A percentile compares a stretch with the other conserved stretches of the same genome.
phyloP scores from a whole-genome alignment of 2,888 invertebrate species.

The Nudaria mundana region DNA sequence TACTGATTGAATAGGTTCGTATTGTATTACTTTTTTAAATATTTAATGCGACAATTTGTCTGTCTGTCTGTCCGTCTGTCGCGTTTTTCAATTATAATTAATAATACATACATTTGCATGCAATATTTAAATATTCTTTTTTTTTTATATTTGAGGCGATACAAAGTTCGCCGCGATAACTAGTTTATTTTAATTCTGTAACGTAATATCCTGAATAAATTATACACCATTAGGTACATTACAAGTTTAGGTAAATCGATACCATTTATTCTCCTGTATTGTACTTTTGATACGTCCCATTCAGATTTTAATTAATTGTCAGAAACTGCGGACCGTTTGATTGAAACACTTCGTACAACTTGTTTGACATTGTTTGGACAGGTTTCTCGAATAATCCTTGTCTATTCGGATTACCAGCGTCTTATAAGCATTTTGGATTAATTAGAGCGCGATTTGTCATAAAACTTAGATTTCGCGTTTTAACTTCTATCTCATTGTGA shows the following conservation, averaged over 20 bases:
- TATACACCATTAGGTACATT: slow-evolving; percentile 23
- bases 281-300: slow-evolving; percentile 50
- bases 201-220: slow-evolving; percentile 23
- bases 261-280: slow-evolving; percentile 38
- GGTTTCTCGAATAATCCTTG: slow-evolving; percentile 44
- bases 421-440: slow-evolving; percentile 39
- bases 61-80: no score
- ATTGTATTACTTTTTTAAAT: no score
- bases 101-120: no score
- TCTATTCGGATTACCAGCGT: slow-evolving; percentile 43
- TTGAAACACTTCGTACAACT: slow-evolving; percentile 62
- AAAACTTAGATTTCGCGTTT: slow-evolving; percentile 21
- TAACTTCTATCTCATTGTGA: slow-evolving; percentile 5
- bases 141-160: no score
- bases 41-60: no score
- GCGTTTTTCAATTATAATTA: no score
- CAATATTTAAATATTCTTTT: no score
- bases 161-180: no score
- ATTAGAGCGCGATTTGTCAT: slow-evolving; percentile 36
- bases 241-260: slow-evolving; percentile 47
- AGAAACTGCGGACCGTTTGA: slow-evolving; percentile 55
- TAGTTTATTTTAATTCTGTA: slow-evolving; percentile 4
- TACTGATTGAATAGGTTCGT: no score
- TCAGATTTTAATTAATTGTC: slow-evolving; percentile 69
- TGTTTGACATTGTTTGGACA: slow-evolving; percentile 68